Conservation (phyloP, 2,888 invertebrate genomes). For the Antheraea assamensis region DNA sequence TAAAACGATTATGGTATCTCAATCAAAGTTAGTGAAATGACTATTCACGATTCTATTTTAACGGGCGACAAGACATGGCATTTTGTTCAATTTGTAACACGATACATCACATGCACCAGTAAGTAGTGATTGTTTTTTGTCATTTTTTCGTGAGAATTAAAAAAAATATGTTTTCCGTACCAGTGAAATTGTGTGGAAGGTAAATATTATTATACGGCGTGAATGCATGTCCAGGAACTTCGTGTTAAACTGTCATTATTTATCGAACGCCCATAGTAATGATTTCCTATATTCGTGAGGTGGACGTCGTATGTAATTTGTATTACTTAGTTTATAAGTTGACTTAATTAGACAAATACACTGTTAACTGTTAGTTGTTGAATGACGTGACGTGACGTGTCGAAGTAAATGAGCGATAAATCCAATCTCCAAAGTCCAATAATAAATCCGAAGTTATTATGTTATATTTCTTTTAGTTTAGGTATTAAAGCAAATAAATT, state of each 20-base stretch:
- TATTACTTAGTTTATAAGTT: not conserved
- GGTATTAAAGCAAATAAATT: too few species aligned
- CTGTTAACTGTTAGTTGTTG: not conserved
- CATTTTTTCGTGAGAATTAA: not conserved
- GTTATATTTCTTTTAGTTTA: too few species aligned
- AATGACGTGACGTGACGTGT: not conserved
- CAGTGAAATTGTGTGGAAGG: not conserved
- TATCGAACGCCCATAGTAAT: not conserved
- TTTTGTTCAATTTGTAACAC: too few species aligned
- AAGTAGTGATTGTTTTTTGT: too few species aligned
- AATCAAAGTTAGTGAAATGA: too few species aligned
- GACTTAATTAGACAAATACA: slow-evolving; percentile 8
- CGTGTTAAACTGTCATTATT: slow-evolving; percentile 14
- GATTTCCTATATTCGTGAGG: slow-evolving; percentile 11
- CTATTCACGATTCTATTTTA: too few species aligned
- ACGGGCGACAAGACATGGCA: too few species aligned
- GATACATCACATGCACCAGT: too few species aligned
- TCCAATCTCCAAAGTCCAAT: not conserved
- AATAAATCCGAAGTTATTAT: not conserved
- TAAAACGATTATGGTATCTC: too few species aligned
- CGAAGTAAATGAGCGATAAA: too few species aligned
- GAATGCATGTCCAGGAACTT: slow-evolving; percentile 8
- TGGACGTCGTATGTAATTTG: not conserved
- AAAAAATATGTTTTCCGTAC: not conserved
- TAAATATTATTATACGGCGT: not conserved